phyloP scores from a whole-genome alignment of 2,888 invertebrate genomes.

The Xylota sylvarum region DNA sequence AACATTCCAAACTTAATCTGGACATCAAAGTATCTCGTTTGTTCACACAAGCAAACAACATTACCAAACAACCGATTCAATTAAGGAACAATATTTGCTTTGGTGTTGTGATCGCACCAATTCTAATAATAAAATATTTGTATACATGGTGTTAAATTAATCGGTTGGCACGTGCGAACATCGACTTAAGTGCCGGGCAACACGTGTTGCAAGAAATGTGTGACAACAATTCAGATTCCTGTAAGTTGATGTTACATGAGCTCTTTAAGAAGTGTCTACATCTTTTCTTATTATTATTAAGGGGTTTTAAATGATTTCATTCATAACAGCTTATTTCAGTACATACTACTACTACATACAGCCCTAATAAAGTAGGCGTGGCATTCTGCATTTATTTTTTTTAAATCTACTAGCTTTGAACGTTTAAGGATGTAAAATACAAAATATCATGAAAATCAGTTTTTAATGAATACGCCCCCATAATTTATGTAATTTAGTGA shows the following conservation, averaged over 20 bases:
- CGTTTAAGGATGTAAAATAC: too few species aligned
- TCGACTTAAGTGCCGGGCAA: slow-evolving; percentile 69
- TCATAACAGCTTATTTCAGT: too few species aligned
- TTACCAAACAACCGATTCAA: slow-evolving; percentile 72
- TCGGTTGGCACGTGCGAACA: slow-evolving; percentile 71
- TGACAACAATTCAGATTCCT: slow-evolving; percentile 43
- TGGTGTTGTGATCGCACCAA: slow-evolving; percentile 76
- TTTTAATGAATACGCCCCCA: too few species aligned
- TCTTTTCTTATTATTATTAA: background rate
- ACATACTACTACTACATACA: too few species aligned
- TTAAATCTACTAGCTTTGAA: too few species aligned
- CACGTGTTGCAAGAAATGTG: slow-evolving; percentile 56
- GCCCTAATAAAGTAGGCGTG: too few species aligned
- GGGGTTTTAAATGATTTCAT: background rate
- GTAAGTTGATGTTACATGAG: slow-evolving; percentile 28
- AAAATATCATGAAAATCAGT: too few species aligned
- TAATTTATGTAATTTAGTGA: too few species aligned
- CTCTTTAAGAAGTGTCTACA: slow-evolving; percentile 23
- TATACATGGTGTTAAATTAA: slow-evolving; percentile 77
- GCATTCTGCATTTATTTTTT: too few species aligned
- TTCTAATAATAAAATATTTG: slow-evolving; percentile 76
- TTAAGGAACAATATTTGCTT: slow-evolving; percentile 76
- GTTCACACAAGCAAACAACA: slow-evolving; percentile 67
- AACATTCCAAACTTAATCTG: slow-evolving; percentile 74
- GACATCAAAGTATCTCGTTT: slow-evolving; percentile 69